These are phyloP conservation scores for Platerodrilus igneus DNA, from an alignment of 2,888 invertebrate species.

Conservation along the genomic window DNA sequence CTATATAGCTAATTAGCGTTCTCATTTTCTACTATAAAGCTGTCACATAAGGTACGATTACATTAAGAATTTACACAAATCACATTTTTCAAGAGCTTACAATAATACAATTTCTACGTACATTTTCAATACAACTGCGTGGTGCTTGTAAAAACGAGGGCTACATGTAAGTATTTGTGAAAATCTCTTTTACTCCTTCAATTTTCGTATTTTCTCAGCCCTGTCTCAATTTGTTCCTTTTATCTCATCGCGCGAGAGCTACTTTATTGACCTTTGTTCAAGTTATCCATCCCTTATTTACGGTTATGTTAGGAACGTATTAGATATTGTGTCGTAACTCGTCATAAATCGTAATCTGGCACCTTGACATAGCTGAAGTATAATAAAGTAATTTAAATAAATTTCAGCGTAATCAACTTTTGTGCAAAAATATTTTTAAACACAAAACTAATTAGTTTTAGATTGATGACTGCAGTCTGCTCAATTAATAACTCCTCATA, in stretches of 20 bases:
- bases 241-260: constrained; percentile 37
- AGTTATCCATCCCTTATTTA: constrained; percentile 37
- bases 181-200: constrained; percentile 17
- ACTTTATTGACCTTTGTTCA: constrained; percentile 38
- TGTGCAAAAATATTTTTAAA: constrained; percentile 28
- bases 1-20: constrained; percentile 49
- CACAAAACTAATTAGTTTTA: constrained; percentile 31
- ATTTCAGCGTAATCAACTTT: too few species aligned
- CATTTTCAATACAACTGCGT: too few species aligned
- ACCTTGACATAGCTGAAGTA: too few species aligned
- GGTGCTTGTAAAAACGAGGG: too few species aligned
- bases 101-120: too few species aligned
- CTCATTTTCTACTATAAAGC: constrained; percentile 44
- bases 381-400: too few species aligned
- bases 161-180: constrained; percentile 6
- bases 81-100: too few species aligned
- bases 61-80: constrained; percentile 27
- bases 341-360: constrained; percentile 17
- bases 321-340: constrained; percentile 35
- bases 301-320: constrained; percentile 36
- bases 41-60: constrained; percentile 40
- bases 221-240: constrained; percentile 38
- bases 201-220: constrained; percentile 19
- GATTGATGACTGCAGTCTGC: constrained; percentile 27
- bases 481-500: constrained; percentile 26